A percentile compares a stretch with the other conserved stretches of the same genome.
Evolutionary conservation across 2,888 invertebrate genomes (phyloP).

Genomic region (Rhingia rostrata): DNA sequence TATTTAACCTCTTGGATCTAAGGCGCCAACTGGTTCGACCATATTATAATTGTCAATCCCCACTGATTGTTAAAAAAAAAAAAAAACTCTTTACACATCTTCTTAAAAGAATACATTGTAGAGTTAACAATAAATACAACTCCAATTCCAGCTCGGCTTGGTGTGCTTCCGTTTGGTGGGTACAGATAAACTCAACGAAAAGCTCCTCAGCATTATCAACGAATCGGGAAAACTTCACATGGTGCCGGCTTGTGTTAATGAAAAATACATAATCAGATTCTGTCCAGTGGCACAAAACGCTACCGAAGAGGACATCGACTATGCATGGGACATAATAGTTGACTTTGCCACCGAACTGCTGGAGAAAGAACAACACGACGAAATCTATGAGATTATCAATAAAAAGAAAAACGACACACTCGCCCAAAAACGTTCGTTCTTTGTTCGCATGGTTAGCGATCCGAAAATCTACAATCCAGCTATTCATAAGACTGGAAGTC

Average conservation of each 20-base stretch:
- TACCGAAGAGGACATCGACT: conserved; percentile 91
- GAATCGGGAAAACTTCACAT: conserved; percentile 98
- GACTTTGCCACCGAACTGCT: conserved; percentile 91
- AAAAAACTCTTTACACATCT: not conserved
- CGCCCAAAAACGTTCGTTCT: conserved; percentile 96
- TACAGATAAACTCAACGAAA: conserved; percentile 92
- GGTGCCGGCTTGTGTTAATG: conserved; percentile 96
- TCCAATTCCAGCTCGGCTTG: conserved; percentile 88
- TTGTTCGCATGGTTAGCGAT: conserved; percentile 98
- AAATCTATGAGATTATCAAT: conserved; percentile 89
- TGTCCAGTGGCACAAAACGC: conserved; percentile 96
- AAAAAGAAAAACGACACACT: conserved; percentile 90
- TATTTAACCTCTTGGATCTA: no score
- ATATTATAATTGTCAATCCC: no score
- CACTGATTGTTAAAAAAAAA: not conserved
- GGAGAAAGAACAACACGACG: conserved; percentile 87
- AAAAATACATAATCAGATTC: conserved; percentile 95
- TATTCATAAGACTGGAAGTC: conserved; percentile 90
- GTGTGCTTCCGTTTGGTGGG: conserved; percentile 96
- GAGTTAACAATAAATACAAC: no score
- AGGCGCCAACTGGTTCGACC: no score
- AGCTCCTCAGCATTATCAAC: conserved; percentile 94
- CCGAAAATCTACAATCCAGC: conserved; percentile 98
- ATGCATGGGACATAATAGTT: conserved; percentile 92
- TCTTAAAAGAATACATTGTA: no score